Evolutionary conservation across 2,888 invertebrate genomes (phyloP), one percentile per base, ranked within the genome.

Genomic region (Sericinus montela): DNA sequence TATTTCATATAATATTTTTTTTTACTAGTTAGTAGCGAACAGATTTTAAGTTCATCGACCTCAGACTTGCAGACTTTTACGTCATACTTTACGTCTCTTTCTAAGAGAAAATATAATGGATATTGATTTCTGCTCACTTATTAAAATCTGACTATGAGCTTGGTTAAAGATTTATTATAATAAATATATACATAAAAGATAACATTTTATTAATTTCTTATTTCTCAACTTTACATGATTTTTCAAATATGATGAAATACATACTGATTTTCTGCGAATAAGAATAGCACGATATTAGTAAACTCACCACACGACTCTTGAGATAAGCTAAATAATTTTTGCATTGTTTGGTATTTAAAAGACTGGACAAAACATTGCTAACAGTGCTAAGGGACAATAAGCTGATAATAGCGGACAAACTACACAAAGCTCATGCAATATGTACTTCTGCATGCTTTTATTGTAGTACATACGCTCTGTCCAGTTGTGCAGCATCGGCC

Each of bases 391-490:
- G 29, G 49, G 45, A 34, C 35, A 39, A 32, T 14, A 28, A 48
- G 43, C 67, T 68, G 75, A 76, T 9, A 29, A 29, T 3, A 29
- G 72, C 84, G 35, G 13, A 37, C 66, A 81, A 63, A 57, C 66
- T 59, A 67, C 58, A 67, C 66, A 72, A 75, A 75, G 67, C 65
- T 30, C 39, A 45, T 49, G 49, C 49, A 45, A 45, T 44, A n/a
- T n/a, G n/a, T n/a, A 43, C 19, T 19, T 37, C 66, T 62, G 58
- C 59, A 72, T 80, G 78, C 75, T 64, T 67, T 59, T 62, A 66
- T 66, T 65, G 62, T 80, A 82, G 80, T 94, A 94, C 94, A 91
- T 94, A 94, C 94, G 94, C 92, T 93, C 94, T 91, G 89, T 94
- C 94, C 92, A 94, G 84, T 67, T 90, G 92, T 74, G 94, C 93